phyloP scores from a whole-genome alignment of 2,797 vertebrate genomes.

The Catharus ustulatus region DNA sequence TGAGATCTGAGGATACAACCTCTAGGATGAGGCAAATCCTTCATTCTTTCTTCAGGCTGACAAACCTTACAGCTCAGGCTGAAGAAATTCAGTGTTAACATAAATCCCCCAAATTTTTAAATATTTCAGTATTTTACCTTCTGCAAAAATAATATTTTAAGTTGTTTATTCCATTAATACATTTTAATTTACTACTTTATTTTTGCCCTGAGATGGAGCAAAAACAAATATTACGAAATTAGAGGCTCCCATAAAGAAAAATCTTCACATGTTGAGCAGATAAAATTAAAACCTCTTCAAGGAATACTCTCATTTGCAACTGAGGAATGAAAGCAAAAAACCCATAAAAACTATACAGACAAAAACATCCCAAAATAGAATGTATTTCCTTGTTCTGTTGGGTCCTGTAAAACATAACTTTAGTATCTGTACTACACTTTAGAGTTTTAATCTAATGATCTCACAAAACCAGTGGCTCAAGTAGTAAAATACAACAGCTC shows the following conservation, averaged over 20 bases:
- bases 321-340: neutral
- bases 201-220: neutral
- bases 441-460: neutral
- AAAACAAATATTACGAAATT: neutral
- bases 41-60: neutral
- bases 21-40: neutral
- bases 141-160: neutral
- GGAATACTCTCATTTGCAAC: neutral
- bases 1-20: accelerated
- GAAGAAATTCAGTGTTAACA: neutral
- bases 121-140: neutral
- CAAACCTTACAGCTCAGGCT: neutral
- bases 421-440: neutral
- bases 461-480: neutral
- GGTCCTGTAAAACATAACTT: neutral
- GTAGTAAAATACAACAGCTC: neutral
- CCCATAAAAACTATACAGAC: neutral
- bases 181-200: neutral
- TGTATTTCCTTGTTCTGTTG: neutral
- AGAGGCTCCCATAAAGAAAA: neutral
- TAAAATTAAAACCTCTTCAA: neutral
- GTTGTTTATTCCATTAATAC: neutral
- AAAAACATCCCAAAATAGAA: neutral
- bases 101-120: neutral
- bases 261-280: neutral